Percentiles rank a stretch among this genome's conserved stretches.
Conservation (phyloP, 2,888 invertebrate species). For the Phortica okadai region DNA sequence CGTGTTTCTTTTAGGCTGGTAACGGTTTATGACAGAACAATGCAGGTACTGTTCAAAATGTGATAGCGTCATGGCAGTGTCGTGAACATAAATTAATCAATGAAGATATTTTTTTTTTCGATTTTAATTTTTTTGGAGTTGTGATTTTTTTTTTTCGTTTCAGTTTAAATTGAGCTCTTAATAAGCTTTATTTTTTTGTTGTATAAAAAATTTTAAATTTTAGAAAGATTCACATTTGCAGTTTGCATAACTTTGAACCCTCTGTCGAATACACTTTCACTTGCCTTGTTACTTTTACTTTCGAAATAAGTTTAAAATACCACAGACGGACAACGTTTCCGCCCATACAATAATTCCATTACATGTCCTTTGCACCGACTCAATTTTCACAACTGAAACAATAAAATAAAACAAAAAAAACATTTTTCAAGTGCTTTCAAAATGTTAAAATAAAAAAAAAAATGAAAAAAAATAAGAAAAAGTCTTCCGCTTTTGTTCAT, state of each 20-base stretch:
- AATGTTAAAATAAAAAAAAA: neutral
- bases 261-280: neutral
- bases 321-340: neutral
- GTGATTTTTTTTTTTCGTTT: neutral
- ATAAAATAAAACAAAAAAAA: neutral
- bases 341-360: constrained; percentile 28
- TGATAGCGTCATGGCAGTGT: neutral
- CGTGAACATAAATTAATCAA: neutral
- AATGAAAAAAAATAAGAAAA: neutral
- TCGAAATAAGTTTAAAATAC: neutral
- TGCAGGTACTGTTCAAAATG: constrained; percentile 33
- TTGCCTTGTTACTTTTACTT: neutral
- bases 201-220: too few relatives aligned
- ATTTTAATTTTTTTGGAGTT: neutral
- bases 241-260: constrained; percentile 40
- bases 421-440: neutral
- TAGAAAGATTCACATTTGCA: constrained; percentile 61
- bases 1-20: constrained; percentile 61
- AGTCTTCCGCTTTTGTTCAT: constrained; percentile 22
- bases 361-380: constrained; percentile 61
- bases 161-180: constrained; percentile 50
- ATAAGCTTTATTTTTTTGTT: too few relatives aligned
- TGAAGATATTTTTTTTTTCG: neutral
- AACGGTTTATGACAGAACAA: constrained; percentile 42
- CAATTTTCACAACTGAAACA: constrained; percentile 48